Base-by-base conservation (phyloP, 2,888 invertebrate species). In the Phyllotreta cruciferae region DNA sequence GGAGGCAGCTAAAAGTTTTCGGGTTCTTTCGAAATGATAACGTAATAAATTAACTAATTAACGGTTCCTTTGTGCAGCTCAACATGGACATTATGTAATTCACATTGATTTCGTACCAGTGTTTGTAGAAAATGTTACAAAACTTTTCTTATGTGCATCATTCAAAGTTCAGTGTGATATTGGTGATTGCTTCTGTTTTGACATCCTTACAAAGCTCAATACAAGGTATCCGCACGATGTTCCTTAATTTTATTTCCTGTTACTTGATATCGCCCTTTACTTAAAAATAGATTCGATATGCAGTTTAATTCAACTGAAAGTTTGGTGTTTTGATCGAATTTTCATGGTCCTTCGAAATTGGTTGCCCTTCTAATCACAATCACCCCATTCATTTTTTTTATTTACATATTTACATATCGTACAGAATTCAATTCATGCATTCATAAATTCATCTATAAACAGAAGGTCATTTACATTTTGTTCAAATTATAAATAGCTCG, bases 121-220 rank as follows among this genome's bases (percentile, higher is more conserved):
- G 60, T 6, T 53, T 63, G 64, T 63, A 41, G 39, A 76, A 74
- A 74, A 77, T 77, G 77, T 71, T 69, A 68, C 68, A 71, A 71
- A 74, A 70, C 70, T 67, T 39, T 50, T 69, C 64, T 68, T 69
- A 71, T 64, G 53, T 58, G 63, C 66, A 57, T 55, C 54, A 60
- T 56, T 54, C 66, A 70, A 75, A 69, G 70, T 74, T 70, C 68
- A 72, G 72, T 73, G 72, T 75, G 69, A 72, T 74, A 71, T 71
- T 75, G 70, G 70, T 77, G 70, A 70, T 77, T 67, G 70, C 74
- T 70, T 73, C 72, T 73, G 76, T 77, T 75, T 75, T 77, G 77
- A 74, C 75, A 73, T 69, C 69, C 67, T 74, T 74, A 74, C 74
- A 77, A 61, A 56, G 64, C 49, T 62, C 57, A 47, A 56, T 62